Base-by-base conservation (phyloP, 2,888 invertebrate species). In the Hemithea aestivaria region DNA sequence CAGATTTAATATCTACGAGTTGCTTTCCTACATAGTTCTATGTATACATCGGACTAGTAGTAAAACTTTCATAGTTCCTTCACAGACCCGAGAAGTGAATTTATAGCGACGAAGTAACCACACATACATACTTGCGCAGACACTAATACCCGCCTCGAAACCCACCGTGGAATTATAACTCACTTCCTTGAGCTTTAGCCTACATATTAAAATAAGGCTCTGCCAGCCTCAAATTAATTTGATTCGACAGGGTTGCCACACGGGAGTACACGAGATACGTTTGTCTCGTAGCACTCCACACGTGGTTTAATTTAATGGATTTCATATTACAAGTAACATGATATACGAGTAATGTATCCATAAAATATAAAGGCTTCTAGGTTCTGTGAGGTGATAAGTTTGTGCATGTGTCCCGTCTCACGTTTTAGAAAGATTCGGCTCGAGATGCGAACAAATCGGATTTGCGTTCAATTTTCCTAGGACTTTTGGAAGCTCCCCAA, bases 381-480 rank as follows among this genome's bases (percentile, higher is more conserved):
- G 16, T 16, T 16, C 29, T 35, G 26, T 41, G 28, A 30, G 35
- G 36, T 33, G 40, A 40, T 45, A 46, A 56, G 55, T 62, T 62
- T 48, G 54, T 58, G 63, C 64, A 62, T 58, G 62, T 66, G 64
- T 67, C 66, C 65, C 49, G 58, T 66, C 63, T 59, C 57, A 57
- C 60, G 51, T 57, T 70, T 70, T 62, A 62, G 52, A 51, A 63
- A 70, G 62, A 73, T 71, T 68, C 56, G 61, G 62, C 60, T 53
- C 58, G 52, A 62, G 58, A 73, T 70, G 62, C 67, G 63, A 52
- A 71, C 72, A 82, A 82, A 84, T 84, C 82, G 73, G 81, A 84
- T 84, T 84, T 80, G 70, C 75, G 74, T 81, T 76, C 78, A 81
- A 83, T 84, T 81, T 76, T 77, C 74, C 67, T 68, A 77, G n/a